Evolutionary conservation across 1,140 invertebrate genomes (phyloP).

Genomic region (Plectrocnemia conspersa): DNA sequence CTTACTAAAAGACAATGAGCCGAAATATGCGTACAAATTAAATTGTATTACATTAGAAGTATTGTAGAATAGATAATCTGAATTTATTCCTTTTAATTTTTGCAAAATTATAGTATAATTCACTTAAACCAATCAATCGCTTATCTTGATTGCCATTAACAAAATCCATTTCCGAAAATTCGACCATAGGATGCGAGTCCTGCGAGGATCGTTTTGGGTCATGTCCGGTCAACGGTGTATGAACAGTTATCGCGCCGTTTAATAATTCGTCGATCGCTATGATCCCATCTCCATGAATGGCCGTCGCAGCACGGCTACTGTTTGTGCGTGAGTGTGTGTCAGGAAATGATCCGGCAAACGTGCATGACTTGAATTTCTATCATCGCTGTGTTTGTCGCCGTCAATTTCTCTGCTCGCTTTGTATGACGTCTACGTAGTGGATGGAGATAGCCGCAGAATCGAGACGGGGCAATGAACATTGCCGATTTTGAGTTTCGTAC

Average conservation of each 20-base stretch:
- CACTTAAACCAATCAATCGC: too few relatives aligned
- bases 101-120: too few relatives aligned
- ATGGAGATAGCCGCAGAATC: constrained; percentile 2
- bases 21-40: too few relatives aligned
- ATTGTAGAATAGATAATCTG: too few relatives aligned
- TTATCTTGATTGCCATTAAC: too few relatives aligned
- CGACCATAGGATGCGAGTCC: neutral
- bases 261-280: constrained; percentile 10
- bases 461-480: neutral
- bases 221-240: constrained; percentile 8
- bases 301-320: too few relatives aligned
- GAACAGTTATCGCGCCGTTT: constrained; percentile 14
- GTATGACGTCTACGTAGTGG: constrained; percentile 7
- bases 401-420: neutral
- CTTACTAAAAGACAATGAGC: too few relatives aligned
- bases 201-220: constrained; percentile 5
- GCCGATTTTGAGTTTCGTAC: too few relatives aligned
- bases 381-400: neutral
- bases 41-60: too few relatives aligned
- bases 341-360: constrained; percentile 18
- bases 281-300: constrained; percentile 26
- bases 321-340: constrained; percentile 8
- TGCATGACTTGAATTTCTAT: constrained; percentile 2
- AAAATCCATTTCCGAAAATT: too few relatives aligned
- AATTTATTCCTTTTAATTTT: too few relatives aligned